A percentile compares a stretch with the other conserved stretches of the same genome.
These are phyloP conservation scores for Coptotermes formosanus DNA, from an alignment of 1,140 invertebrate genomes.

Conservation along the genomic window DNA sequence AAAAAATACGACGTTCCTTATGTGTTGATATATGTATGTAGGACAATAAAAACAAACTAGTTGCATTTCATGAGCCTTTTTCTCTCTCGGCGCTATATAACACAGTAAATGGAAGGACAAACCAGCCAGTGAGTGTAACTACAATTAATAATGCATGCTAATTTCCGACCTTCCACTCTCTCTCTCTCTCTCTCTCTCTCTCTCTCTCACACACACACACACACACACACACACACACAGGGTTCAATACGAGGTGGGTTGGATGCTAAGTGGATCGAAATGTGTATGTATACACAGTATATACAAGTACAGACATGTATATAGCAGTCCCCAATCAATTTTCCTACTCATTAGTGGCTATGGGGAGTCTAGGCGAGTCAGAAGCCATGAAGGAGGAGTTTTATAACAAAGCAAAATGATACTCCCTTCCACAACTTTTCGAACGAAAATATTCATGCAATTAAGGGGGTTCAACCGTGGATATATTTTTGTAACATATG, in stretches of 20 bases:
- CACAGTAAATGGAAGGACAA: not conserved
- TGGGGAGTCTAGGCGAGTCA: not conserved
- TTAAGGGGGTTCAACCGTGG: no score
- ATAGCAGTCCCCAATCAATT: not conserved
- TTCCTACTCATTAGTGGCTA: not conserved
- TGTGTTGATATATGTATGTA: not conserved
- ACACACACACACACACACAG: no score
- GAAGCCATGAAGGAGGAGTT: not conserved
- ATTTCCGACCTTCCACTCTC: no score
- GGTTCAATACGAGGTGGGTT: not conserved
- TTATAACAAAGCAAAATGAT: no score
- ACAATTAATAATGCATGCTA: slow-evolving; percentile 14
- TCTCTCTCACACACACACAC: no score
- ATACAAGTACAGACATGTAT: not conserved
- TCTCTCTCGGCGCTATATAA: not conserved
- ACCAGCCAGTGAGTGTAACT: not conserved
- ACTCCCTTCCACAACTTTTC: no score
- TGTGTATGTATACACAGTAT: not conserved
- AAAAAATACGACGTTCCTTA: not conserved
- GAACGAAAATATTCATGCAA: no score
- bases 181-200: no score
- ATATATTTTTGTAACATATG: no score
- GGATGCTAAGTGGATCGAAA: slow-evolving; percentile 17
- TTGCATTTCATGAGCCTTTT: not conserved
- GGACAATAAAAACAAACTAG: slow-evolving; percentile 5